Evolutionary conservation across 2,797 vertebrate species (phyloP).

Genomic region (Clarias pachynema): DNA sequence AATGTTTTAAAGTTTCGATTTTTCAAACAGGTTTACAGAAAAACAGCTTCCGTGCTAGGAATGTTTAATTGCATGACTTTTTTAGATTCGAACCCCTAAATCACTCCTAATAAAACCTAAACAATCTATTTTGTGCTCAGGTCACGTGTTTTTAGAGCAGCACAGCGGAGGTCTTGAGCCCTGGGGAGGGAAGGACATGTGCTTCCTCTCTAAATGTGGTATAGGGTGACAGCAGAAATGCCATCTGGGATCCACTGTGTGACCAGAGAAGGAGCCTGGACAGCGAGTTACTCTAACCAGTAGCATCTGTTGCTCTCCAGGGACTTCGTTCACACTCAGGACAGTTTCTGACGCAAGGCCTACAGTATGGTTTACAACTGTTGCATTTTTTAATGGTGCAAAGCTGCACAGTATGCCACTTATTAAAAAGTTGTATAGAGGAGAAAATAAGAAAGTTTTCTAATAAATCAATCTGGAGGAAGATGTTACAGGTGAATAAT

Average conservation of each 20-base stretch:
- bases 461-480: neutral
- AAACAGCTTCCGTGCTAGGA: neutral
- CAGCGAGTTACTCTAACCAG: constrained; percentile 46
- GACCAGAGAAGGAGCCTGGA: constrained; percentile 64
- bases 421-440: constrained; percentile 2
- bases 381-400: constrained; percentile 2
- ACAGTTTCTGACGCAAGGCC: constrained; percentile 40
- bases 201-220: constrained; percentile 7
- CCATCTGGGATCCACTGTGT: constrained; percentile 50
- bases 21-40: neutral
- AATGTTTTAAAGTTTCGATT: neutral
- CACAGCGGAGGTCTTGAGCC: neutral
- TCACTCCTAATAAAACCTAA: neutral
- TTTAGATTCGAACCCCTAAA: neutral
- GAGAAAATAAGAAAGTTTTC: neutral
- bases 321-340: neutral
- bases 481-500: constrained; percentile 6
- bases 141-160: neutral
- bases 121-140: neutral
- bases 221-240: constrained; percentile 16
- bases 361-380: constrained; percentile 22
- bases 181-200: neutral
- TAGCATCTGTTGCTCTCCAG: constrained; percentile 41
- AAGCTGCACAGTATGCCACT: neutral
- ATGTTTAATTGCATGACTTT: neutral